These are phyloP conservation scores for Stigmatopora argus DNA, from an alignment of 2,113 vertebrate genomes.

Conservation along the genomic window DNA sequence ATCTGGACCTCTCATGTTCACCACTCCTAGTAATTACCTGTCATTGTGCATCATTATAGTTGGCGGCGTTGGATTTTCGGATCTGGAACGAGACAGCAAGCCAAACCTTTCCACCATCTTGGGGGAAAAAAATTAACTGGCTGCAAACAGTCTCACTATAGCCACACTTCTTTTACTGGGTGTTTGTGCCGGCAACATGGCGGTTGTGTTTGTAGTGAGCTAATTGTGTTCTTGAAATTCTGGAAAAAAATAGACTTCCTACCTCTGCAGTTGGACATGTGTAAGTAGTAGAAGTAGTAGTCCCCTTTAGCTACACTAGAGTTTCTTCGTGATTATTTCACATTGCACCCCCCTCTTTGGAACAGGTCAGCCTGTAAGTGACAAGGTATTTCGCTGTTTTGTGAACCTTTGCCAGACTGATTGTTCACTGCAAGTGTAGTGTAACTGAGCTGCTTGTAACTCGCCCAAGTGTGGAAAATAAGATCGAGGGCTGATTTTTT, in stretches of 20 bases:
- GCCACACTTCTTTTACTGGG: neutral
- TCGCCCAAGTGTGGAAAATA: conserved; percentile 87
- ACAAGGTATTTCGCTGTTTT: conserved; percentile 82
- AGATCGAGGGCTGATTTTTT: conserved; percentile 74
- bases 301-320: conserved; percentile 5
- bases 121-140: conserved; percentile 15
- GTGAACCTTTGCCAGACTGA: conserved; percentile 83
- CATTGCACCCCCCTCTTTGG: conserved; percentile 55
- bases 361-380: conserved; percentile 78
- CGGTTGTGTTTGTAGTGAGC: conserved; percentile 1
- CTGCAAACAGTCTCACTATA: neutral
- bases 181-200: conserved; percentile 4
- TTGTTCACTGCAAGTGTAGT: conserved; percentile 81
- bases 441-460: conserved; percentile 84
- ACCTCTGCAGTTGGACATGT: neutral
- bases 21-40: conserved; percentile 58
- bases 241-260: no score
- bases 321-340: conserved; percentile 39
- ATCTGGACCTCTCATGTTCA: conserved; percentile 36
- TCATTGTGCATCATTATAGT: conserved; percentile 60
- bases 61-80: conserved; percentile 60
- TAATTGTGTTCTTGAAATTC: neutral
- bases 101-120: conserved; percentile 34
- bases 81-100: conserved; percentile 26
- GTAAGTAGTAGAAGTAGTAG: neutral